Base-by-base conservation (phyloP, 1,140 invertebrate species). In the Coboldia fuscipes region DNA sequence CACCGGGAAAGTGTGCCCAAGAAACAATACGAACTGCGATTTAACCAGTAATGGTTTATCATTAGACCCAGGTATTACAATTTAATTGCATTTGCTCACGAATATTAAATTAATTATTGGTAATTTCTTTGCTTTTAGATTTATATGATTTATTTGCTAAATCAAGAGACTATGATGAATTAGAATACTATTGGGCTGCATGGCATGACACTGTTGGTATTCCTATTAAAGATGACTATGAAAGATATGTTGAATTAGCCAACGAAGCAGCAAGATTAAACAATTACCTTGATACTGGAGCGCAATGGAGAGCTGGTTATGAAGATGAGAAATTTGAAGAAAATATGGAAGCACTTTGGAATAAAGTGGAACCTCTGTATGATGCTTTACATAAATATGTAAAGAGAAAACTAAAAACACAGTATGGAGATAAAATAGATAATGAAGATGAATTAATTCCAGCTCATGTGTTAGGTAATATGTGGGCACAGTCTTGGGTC, bases 401-500 rank as follows among this genome's bases (percentile, higher is more conserved):
- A 1, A 50, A 68, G 12, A 45, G 56, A 22, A 65, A 64, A 38
- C 48, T 77, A 6, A 54, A 55, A 20, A 40, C 61, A 35, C 43
- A 46, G 28, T 66, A 66, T 40, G 62, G 61, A 5, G 38, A 44
- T 15, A 40, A 46, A 24, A 42, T 58, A 1, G 45, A 53, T 14
- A 38, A 44, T 1, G 38, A 38, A 2, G 44, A 57, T 17, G 51
- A 46, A 10, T 46, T 54, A 6, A 51, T 58, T 9, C 57, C 51
- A 0, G 54, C 57, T 9, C 56, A 59, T 37, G 22, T 58, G 17
- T 32, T 57, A 36, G 57, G 54, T 36, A 55, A 54, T 43, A 79
- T 88, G 74, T 86, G 80, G 80, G 75, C 68, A 0, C 80, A 88
- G 51, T 56, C 58, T 0, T 88, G 81, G 81, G 50, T 52, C 6